phyloP scores from a whole-genome alignment of 1,140 invertebrate species.

The Camponotus floridanus region DNA sequence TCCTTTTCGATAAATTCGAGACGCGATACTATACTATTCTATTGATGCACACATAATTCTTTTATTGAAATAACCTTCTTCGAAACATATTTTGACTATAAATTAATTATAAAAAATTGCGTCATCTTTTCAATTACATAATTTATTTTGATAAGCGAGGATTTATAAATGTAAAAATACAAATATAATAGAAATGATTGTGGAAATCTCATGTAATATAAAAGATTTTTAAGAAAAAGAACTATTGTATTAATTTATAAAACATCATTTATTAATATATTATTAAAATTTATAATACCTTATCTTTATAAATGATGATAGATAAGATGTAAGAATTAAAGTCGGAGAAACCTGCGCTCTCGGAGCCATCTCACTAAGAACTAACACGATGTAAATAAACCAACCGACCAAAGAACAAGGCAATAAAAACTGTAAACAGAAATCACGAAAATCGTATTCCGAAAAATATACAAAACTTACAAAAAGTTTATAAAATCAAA shows the following conservation, averaged over 20 bases:
- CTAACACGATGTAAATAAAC: background rate
- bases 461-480: background rate
- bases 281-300: constrained; percentile 5
- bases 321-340: background rate
- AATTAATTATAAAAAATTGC: background rate
- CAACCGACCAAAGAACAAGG: background rate
- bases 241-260: background rate
- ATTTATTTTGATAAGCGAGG: background rate
- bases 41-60: background rate
- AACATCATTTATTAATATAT: background rate
- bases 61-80: background rate
- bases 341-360: background rate
- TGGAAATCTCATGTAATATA: background rate
- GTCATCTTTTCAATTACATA: background rate
- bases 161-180: background rate
- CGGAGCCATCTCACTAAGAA: background rate
- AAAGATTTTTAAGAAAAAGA: background rate
- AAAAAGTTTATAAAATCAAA: background rate
- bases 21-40: background rate
- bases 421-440: background rate
- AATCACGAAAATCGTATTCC: background rate
- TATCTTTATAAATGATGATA: background rate
- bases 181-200: background rate
- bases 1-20: constrained; percentile 1
- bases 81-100: background rate